Conservation (phyloP, 2,888 invertebrate species). For the Machimus atricapillus region DNA sequence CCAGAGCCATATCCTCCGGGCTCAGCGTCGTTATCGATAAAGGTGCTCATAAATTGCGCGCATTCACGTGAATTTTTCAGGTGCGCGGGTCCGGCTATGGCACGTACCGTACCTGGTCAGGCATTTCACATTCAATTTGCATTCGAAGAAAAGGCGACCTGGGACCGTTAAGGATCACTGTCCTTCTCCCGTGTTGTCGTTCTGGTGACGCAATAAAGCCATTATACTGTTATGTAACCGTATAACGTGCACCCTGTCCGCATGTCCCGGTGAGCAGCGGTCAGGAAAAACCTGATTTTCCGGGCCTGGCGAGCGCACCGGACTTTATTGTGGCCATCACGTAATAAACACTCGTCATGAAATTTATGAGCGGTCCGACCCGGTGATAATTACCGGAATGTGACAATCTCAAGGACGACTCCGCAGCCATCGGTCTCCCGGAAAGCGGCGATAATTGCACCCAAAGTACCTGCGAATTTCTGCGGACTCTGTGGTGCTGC, state of each 20-base stretch:
- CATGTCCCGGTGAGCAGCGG: not conserved
- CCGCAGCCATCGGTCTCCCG: not conserved
- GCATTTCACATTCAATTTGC: conserved; percentile 18
- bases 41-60: conserved; percentile 59
- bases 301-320: not conserved
- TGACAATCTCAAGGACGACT: conserved; percentile 34
- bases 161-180: conserved; percentile 26
- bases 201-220: conserved; percentile 8
- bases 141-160: not conserved
- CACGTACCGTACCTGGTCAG: not conserved
- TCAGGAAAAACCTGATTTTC: conserved; percentile 36
- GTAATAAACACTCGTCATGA: conserved; percentile 45
- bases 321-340: conserved; percentile 46
- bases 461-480: not conserved
- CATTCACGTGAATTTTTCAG: conserved; percentile 18
- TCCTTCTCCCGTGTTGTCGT: not conserved
- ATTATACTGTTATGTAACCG: not conserved
- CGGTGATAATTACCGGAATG: conserved; percentile 28
- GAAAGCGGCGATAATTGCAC: not conserved
- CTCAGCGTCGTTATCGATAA: conserved; percentile 63
- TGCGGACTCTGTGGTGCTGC: not conserved
- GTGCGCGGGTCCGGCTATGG: not conserved
- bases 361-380: conserved; percentile 44
- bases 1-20: conserved; percentile 41
- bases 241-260: not conserved